These are phyloP conservation scores for Drosophila trapezifrons DNA, from an alignment of 1,140 invertebrate species.

Conservation along the genomic window DNA sequence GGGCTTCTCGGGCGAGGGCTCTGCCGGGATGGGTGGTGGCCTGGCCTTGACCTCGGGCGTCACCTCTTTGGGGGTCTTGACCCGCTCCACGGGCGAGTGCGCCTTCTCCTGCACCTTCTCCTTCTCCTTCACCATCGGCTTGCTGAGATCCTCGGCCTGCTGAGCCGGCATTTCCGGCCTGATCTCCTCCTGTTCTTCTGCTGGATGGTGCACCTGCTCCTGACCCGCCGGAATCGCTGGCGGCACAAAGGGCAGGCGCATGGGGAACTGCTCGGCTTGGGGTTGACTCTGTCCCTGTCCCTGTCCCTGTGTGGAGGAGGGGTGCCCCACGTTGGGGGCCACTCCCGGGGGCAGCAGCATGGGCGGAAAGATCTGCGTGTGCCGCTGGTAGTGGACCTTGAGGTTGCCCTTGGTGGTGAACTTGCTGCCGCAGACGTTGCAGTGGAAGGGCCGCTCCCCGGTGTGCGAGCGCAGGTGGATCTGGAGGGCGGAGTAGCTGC, in stretches of 20 bases:
- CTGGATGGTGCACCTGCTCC: slow-evolving; percentile 2
- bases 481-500: slow-evolving; percentile 97
- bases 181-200: slow-evolving; percentile 19
- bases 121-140: slow-evolving; percentile 27
- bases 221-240: slow-evolving; percentile 31
- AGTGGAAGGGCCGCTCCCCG: slow-evolving; percentile 98
- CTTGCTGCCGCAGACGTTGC: slow-evolving; percentile 98
- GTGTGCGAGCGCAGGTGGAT: slow-evolving; percentile 98
- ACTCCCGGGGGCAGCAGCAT: slow-evolving; percentile 85
- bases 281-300: slow-evolving; percentile 9
- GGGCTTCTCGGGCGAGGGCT: slow-evolving; percentile 26
- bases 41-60: slow-evolving; percentile 15
- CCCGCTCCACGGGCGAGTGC: slow-evolving; percentile 32
- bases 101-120: slow-evolving; percentile 42
- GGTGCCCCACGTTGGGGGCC: slow-evolving; percentile 16
- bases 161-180: slow-evolving; percentile 13
- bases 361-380: slow-evolving; percentile 94
- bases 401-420: slow-evolving; percentile 99
- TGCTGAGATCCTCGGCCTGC: slow-evolving; percentile 70
- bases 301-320: neutral
- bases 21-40: neutral
- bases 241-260: slow-evolving; percentile 61
- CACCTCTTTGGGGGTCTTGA: slow-evolving; percentile 31
- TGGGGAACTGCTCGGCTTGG: slow-evolving; percentile 42
- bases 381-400: slow-evolving; percentile 98